Evolutionary conservation across 2,113 vertebrate species (phyloP).

Genomic region (Lepus timidus): DNA sequence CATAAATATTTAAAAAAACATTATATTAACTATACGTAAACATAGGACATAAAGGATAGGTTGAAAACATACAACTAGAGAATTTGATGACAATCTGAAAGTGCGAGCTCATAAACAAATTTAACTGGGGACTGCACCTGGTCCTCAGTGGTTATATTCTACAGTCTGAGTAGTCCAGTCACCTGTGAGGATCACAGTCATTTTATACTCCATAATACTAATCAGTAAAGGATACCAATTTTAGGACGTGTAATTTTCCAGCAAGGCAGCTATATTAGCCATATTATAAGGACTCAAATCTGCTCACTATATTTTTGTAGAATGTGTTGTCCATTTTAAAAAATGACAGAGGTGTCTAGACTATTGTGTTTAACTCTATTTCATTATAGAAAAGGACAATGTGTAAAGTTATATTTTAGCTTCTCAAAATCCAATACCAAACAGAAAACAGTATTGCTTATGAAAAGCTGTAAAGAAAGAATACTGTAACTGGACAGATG

Average conservation of each 20-base stretch:
- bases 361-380: background rate
- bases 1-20: background rate
- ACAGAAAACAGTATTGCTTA: background rate
- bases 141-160: background rate
- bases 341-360: background rate
- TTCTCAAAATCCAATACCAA: slow-evolving; percentile 38
- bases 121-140: background rate
- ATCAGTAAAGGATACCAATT: background rate
- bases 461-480: slow-evolving; percentile 54
- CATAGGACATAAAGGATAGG: background rate
- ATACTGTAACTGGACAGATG: slow-evolving; percentile 4
- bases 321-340: background rate
- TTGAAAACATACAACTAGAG: background rate
- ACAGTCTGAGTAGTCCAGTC: background rate
- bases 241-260: background rate
- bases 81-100: background rate
- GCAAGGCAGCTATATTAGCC: background rate
- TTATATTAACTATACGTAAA: background rate
- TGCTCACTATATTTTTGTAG: background rate
- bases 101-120: background rate
- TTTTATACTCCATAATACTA: background rate
- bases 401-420: slow-evolving; percentile 36
- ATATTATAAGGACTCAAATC: background rate
- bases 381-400: slow-evolving; percentile 11
- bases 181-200: background rate